Conservation (phyloP, 2,113 vertebrate genomes). For the Tonatia bakeri region DNA sequence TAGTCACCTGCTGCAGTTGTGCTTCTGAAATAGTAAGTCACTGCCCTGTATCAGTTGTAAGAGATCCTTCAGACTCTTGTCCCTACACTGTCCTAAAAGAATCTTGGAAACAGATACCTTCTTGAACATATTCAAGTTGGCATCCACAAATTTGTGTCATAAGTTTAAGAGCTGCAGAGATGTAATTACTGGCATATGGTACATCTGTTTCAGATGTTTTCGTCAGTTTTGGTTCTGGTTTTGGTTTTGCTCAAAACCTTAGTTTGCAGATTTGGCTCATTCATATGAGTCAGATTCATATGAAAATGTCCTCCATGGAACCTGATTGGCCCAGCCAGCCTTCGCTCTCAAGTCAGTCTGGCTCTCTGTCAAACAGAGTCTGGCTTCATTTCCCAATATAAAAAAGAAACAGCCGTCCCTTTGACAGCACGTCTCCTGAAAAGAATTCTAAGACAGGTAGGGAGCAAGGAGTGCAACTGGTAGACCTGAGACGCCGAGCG, state of each 20-base stretch:
- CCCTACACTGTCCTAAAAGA: not conserved
- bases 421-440: not conserved
- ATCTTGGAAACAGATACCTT: not conserved
- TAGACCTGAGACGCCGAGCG: not conserved
- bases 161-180: not conserved
- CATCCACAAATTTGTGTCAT: not conserved
- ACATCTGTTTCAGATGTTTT: not conserved
- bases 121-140: not conserved
- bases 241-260: not conserved
- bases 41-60: not conserved
- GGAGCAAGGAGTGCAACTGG: not conserved
- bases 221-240: not conserved
- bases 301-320: not conserved
- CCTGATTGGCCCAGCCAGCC: not conserved
- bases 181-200: not conserved
- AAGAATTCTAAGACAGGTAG: not conserved
- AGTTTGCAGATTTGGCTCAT: not conserved
- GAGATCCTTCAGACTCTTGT: not conserved
- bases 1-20: not conserved
- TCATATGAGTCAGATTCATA: not conserved
- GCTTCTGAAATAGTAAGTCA: not conserved
- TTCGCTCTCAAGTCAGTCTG: not conserved
- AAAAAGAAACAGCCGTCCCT: not conserved
- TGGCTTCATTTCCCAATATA: not conserved
- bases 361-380: constrained; percentile 5